Percentiles rank a stretch among this genome's conserved stretches.
phyloP scores from a whole-genome alignment of 2,888 invertebrate genomes.

The Drosophila mettleri region DNA sequence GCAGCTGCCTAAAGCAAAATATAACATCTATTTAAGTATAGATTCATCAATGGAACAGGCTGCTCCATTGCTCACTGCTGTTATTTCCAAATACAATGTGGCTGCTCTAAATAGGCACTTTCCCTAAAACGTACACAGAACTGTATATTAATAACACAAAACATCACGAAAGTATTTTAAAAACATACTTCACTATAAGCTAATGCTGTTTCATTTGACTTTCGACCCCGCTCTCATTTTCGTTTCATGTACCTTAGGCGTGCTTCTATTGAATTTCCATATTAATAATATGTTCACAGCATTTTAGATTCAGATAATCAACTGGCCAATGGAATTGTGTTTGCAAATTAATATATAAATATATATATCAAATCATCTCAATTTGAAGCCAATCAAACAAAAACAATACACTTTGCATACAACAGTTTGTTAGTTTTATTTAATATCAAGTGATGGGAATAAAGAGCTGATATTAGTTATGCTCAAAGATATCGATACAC shows the following conservation, averaged over 20 bases:
- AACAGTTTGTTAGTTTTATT: slow-evolving; percentile 12
- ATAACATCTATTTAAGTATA: background rate
- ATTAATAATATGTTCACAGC: slow-evolving; percentile 4
- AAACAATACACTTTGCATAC: slow-evolving; percentile 13
- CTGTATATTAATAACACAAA: background rate
- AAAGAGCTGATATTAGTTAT: slow-evolving; percentile 1
- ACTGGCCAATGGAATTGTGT: background rate
- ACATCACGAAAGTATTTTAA: background rate
- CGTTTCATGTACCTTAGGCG: background rate
- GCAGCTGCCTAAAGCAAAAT: background rate
- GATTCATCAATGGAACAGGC: background rate
- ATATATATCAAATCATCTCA: background rate
- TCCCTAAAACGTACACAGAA: background rate
- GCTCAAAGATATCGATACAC: background rate
- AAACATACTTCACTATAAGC: background rate
- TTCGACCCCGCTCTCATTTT: slow-evolving; percentile 28
- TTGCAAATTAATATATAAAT: background rate
- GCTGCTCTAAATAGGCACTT: background rate
- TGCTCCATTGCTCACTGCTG: slow-evolving; percentile 38
- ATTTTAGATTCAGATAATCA: no score
- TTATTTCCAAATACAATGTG: slow-evolving; percentile 2
- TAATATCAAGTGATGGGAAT: slow-evolving; percentile 8
- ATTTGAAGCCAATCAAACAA: background rate
- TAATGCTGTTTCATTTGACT: slow-evolving; percentile 5
- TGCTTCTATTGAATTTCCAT: slow-evolving; percentile 37